Base-by-base conservation (phyloP, 2,797 vertebrate species). In the Phaenicophaeus curvirostris region DNA sequence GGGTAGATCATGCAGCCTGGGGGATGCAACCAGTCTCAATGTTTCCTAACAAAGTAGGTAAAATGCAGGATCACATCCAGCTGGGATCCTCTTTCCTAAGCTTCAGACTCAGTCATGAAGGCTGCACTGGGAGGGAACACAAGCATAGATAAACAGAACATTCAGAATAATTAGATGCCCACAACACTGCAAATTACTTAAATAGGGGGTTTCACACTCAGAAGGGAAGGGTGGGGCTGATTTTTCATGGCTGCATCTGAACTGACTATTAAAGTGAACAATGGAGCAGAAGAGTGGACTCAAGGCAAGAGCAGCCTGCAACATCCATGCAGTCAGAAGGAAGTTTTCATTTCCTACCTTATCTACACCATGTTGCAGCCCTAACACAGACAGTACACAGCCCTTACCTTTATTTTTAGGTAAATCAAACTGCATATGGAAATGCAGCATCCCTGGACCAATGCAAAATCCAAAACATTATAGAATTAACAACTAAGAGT, bases 161-260 rank as follows among this genome's bases (percentile, higher is more conserved):
- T 79, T 83, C 30, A 71, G 33, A 91, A 67, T 77, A 93, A 83
- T 77, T 62, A 81, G 69, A 78, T 8, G 87, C 51, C 21, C 85
- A 58, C 57, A 95, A 71, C 57, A 80, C 37, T 30, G 27, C 42
- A 74, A 94, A 87, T 87, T 6, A 67, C 16, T 63, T 87, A 94
- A 96, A 83, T 6, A 77, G 37, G 8, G 46, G 53, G 19, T 87
- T 90, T 77, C 57, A 66, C 18, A 25, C 20, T 44, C 72, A 50
- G 57, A 82, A 67, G 42, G 46, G 53, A 72, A 44, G 42, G 55
- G 51, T 23, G 61, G 67, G 87, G 46, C 42, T 74, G 31, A 50
- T 25, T 61, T 89, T 77, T 87, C 0, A 0, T 67, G 24, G 28
- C 59, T 85, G 68, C 5, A 0, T 80, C 68, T 57, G 61, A 85